A percentile compares a stretch with the other conserved stretches of the same genome.
Conservation (phyloP, 2,888 invertebrate genomes). For the Lepidochitona cinerea region DNA sequence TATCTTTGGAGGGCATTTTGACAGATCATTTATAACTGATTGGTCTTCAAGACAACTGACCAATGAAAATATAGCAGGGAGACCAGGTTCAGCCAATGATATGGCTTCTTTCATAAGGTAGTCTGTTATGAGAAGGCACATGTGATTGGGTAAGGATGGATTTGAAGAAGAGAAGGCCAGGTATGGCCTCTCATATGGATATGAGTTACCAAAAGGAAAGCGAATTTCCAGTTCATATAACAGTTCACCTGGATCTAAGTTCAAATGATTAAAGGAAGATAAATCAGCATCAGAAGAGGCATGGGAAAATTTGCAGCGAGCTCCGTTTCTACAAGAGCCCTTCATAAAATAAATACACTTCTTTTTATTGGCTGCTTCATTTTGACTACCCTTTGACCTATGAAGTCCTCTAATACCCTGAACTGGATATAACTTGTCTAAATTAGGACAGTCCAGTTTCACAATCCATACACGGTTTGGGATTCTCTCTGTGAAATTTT, state of each 20-base stretch:
- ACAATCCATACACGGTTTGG: slow-evolving; percentile 57
- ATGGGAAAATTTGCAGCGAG: slow-evolving; percentile 47
- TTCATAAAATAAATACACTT: slow-evolving; percentile 53
- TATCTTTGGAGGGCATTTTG: slow-evolving; percentile 41
- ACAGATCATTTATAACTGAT: slow-evolving; percentile 38
- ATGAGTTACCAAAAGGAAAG: slow-evolving; percentile 54
- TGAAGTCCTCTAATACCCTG: neutral
- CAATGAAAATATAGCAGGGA: slow-evolving; percentile 60
- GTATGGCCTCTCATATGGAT: slow-evolving; percentile 57
- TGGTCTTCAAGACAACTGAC: slow-evolving; percentile 57
- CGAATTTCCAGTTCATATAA: slow-evolving; percentile 57
- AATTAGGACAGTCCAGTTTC: slow-evolving; percentile 42
- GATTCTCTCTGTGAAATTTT: slow-evolving; percentile 53
- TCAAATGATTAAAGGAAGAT: neutral
- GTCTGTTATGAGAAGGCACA: slow-evolving; percentile 55
- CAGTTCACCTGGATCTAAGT: neutral
- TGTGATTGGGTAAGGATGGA: slow-evolving; percentile 42
- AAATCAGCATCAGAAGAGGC: neutral
- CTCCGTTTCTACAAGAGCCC: slow-evolving; percentile 59
- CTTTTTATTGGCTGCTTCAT: slow-evolving; percentile 16
- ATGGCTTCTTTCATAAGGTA: slow-evolving; percentile 50
- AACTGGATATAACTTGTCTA: slow-evolving; percentile 31
- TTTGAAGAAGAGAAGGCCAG: slow-evolving; percentile 56
- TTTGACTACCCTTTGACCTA: neutral
- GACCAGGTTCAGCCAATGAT: slow-evolving; percentile 36